Base-by-base conservation (phyloP, 2,888 invertebrate species). In the Scrobipalpa atriplicella region DNA sequence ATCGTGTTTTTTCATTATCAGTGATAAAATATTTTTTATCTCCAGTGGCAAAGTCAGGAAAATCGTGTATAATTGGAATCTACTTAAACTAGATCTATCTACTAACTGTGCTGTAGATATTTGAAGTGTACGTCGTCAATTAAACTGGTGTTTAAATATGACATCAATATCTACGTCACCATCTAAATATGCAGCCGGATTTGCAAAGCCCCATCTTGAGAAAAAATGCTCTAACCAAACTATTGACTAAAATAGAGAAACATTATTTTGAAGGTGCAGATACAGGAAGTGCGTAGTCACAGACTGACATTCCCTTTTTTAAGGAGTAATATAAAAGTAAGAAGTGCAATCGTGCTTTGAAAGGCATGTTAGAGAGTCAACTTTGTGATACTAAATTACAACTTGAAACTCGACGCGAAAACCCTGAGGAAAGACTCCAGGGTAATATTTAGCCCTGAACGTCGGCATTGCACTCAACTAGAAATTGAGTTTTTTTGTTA, bases 131-230 rank as follows among this genome's bases (percentile, higher is more conserved):
- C 47, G 47, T 47, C n/a, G n/a, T n/a, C 47, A 47, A n/a, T 47
- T 47, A 16, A 47, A 47, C 47, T 5, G n/a, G 47, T 47, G 16
- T 47, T 47, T 16, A 47, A 47, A 36, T 36, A 56, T 56, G 29
- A 56, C 56, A n/a, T 38, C 58, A 38, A 38, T n/a, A 16, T 9
- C 1, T 38, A 58, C 58, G 58, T 58, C 29, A 29, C n/a, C 29
- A 7, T 16, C n/a, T 13, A 58, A 58, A 38, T 58, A 58, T 58
- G 58, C 58, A 38, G 38, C 58, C 36, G 36, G 38, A 58, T 58
- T 38, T 38, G 16, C 7, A 11, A 38, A 36, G 38, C 58, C 58
- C 38, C 29, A 18, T n/a, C 38, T 29, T 16, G 9, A 58, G 38
- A 58, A 38, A 58, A 58, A 29, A 56, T 6, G 47, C 47, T 43